phyloP scores from a whole-genome alignment of 2,888 invertebrate species.

The Drosophila atripex region DNA sequence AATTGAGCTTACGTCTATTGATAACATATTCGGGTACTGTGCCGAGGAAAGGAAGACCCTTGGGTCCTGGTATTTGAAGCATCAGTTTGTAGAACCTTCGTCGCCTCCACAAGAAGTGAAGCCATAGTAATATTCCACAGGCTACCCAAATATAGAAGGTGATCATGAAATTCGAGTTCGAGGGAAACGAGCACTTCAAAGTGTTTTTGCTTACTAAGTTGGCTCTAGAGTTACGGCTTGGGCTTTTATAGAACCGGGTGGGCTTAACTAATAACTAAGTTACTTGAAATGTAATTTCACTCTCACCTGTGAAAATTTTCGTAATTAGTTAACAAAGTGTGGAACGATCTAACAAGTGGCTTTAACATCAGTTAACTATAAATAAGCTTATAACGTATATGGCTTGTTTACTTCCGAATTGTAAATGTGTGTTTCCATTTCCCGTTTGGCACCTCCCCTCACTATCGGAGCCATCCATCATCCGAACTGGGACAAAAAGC shows the following conservation, averaged over 20 bases:
- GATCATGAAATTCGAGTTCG: slow-evolving; percentile 22
- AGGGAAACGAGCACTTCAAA: background rate
- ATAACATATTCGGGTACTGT: slow-evolving; percentile 36
- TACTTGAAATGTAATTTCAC: background rate
- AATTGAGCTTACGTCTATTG: slow-evolving; percentile 57
- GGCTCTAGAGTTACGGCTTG: background rate
- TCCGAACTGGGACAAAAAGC: slow-evolving; percentile 48
- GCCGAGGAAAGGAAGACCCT: slow-evolving; percentile 71
- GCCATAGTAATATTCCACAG: slow-evolving; percentile 51
- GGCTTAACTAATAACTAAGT: background rate
- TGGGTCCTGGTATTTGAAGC: slow-evolving; percentile 65
- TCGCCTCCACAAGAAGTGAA: slow-evolving; percentile 70
- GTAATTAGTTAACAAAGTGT: background rate
- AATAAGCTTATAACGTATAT: background rate
- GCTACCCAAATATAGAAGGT: slow-evolving; percentile 32
- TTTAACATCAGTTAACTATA: background rate
- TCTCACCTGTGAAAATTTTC: slow-evolving; percentile 1
- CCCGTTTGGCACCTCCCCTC: background rate
- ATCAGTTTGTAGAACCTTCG: slow-evolving; percentile 66
- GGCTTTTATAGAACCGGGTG: slow-evolving; percentile 5
- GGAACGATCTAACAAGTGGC: background rate
- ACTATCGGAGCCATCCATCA: slow-evolving; percentile 57
- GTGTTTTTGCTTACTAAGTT: background rate
- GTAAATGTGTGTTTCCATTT: background rate
- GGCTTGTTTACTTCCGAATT: slow-evolving; percentile 12